phyloP scores from a whole-genome alignment of 2,888 invertebrate species.

The Sarcophaga rosellei region DNA sequence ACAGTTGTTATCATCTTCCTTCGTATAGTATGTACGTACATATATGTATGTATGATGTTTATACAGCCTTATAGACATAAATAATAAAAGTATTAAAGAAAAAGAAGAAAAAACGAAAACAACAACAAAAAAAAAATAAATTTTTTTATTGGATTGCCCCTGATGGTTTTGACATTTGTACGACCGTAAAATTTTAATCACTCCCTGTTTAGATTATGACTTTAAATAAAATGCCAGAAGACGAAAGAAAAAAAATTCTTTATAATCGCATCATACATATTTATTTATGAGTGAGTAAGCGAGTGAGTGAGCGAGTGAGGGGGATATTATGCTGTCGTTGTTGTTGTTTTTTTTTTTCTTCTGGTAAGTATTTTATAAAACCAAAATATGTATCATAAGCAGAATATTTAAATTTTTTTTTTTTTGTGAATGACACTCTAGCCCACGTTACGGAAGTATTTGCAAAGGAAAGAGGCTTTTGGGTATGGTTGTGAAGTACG shows the following conservation, averaged over 20 bases:
- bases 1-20: conserved; percentile 35
- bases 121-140: conserved; percentile 4
- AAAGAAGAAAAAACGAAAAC: not conserved
- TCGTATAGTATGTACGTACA: too few species aligned
- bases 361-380: conserved; percentile 24
- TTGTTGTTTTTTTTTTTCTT: too few species aligned
- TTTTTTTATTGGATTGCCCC: conserved; percentile 51
- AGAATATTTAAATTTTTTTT: conserved; percentile 32
- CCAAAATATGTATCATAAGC: conserved; percentile 21
- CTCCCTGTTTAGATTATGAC: conserved; percentile 66
- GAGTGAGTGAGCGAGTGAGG: not conserved
- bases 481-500: not conserved
- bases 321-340: too few species aligned
- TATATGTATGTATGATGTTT: too few species aligned
- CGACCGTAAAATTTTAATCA: conserved; percentile 72
- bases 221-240: not conserved
- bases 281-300: conserved; percentile 1
- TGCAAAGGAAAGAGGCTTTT: not conserved
- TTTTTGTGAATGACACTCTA: not conserved
- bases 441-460: conserved; percentile 8
- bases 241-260: conserved; percentile 28
- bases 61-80: not conserved
- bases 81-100: not conserved
- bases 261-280: conserved; percentile 40
- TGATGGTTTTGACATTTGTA: conserved; percentile 69